Percentiles rank a stretch among this genome's conserved stretches.
These are phyloP conservation scores for Litocranius walleri DNA, from an alignment of 2,113 vertebrate species.

Conservation along the genomic window DNA sequence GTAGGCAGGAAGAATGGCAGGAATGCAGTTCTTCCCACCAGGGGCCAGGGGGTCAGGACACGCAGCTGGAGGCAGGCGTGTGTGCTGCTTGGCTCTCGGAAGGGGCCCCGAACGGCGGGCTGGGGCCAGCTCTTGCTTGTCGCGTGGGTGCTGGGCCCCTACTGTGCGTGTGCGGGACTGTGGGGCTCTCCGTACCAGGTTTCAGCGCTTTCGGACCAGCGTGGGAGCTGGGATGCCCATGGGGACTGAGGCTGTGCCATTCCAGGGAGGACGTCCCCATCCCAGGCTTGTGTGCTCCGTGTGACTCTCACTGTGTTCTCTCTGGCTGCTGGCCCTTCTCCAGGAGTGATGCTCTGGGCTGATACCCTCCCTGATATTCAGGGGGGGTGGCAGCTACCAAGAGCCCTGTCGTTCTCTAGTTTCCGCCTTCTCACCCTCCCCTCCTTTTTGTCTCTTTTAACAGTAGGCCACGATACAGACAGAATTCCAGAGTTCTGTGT, in stretches of 20 bases:
- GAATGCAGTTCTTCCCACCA: neutral
- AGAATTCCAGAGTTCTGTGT: neutral
- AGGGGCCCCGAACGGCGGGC: neutral
- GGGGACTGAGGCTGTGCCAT: no score
- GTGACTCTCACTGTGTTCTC: neutral
- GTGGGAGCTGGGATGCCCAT: neutral
- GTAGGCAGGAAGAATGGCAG: slow-evolving; percentile 3
- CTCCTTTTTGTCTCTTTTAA: neutral
- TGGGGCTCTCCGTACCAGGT: rapidly evolving
- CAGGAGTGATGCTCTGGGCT: neutral
- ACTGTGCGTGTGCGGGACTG: neutral
- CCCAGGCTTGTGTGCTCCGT: neutral
- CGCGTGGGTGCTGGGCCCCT: neutral
- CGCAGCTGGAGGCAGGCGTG: neutral
- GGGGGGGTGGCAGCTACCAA: neutral
- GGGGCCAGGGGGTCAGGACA: neutral
- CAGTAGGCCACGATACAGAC: neutral
- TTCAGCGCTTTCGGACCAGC: neutral
- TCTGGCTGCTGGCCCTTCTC: neutral
- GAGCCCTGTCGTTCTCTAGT: neutral
- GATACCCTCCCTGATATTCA: neutral
- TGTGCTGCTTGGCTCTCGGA: neutral
- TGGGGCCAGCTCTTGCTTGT: neutral
- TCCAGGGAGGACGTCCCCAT: neutral
- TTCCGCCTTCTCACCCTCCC: neutral